Percentiles rank a stretch among this genome's conserved stretches.
These are phyloP conservation scores for Benitochromis conjunctus DNA, from an alignment of 2,113 vertebrate species.

Conservation along the genomic window DNA sequence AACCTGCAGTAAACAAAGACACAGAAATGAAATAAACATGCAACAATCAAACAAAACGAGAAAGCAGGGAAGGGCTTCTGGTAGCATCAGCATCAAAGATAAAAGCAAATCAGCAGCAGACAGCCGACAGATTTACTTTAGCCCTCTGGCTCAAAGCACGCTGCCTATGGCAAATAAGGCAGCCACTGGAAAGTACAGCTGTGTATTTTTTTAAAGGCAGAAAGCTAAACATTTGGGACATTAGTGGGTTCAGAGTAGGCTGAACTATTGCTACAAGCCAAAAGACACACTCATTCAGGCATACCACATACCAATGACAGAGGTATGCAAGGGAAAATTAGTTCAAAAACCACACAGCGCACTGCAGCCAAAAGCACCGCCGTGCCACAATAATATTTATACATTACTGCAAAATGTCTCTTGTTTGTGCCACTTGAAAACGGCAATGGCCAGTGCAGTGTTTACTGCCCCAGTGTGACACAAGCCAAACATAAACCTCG, in stretches of 20 bases:
- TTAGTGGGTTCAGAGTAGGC: not conserved
- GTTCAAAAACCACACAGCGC: not conserved
- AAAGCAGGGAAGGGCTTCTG: slow-evolving; percentile 9
- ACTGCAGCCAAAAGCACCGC: not conserved
- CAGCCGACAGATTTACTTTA: slow-evolving; percentile 42
- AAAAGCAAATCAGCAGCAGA: slow-evolving; percentile 43
- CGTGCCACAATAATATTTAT: slow-evolving; percentile 32
- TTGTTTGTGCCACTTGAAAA: not conserved
- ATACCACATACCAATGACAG: not conserved
- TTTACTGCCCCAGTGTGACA: slow-evolving; percentile 35
- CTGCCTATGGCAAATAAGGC: slow-evolving; percentile 32
- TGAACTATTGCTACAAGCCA: not conserved
- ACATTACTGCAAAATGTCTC: slow-evolving; percentile 26
- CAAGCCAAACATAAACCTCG: slow-evolving; percentile 26
- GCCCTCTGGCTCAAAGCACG: slow-evolving; percentile 11
- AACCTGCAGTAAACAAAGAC: not conserved
- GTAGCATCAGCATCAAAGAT: slow-evolving; percentile 30
- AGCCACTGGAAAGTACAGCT: slow-evolving; percentile 23
- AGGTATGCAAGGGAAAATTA: not conserved
- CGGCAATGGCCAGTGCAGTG: not conserved
- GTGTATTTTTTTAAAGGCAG: not conserved
- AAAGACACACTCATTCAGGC: not conserved
- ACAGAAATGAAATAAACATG: slow-evolving; percentile 19
- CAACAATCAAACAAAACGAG: not conserved
- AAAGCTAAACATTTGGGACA: slow-evolving; percentile 2